A percentile compares a stretch with the other conserved stretches of the same genome.
phyloP scores from a whole-genome alignment of 2,113 vertebrate genomes.

The Lepus timidus region DNA sequence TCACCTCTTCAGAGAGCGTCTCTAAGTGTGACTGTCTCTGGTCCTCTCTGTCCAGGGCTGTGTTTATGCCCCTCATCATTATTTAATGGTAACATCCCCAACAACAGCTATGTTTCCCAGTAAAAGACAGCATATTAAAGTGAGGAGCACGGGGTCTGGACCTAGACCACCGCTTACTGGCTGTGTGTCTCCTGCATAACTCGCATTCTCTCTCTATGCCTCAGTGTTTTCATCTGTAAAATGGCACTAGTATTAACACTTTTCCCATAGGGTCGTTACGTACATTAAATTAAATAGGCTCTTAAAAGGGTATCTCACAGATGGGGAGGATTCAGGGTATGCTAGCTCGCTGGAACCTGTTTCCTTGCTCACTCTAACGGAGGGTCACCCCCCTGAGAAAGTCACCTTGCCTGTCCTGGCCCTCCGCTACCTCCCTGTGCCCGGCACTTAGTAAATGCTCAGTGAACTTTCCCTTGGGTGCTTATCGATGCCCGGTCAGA shows the following conservation, averaged over 20 bases:
- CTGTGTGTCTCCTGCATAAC: neutral
- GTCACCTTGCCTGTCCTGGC: neutral
- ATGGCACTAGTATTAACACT: neutral
- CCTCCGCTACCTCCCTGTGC: too few species aligned
- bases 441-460: neutral
- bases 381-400: neutral
- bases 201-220: neutral
- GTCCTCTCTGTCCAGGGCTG: neutral
- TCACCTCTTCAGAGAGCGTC: neutral
- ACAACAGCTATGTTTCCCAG: neutral
- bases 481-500: neutral
- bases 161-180: neutral
- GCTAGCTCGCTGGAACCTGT: neutral
- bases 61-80: neutral
- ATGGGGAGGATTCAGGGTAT: neutral
- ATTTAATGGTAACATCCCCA: neutral
- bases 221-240: neutral
- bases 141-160: neutral
- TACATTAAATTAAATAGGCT: neutral
- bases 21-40: neutral
- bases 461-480: neutral
- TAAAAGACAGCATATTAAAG: neutral
- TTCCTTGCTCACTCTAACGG: neutral
- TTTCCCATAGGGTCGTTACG: neutral
- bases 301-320: neutral